Evolutionary conservation across 2,888 invertebrate species (phyloP), one percentile per base, ranked within the genome.

Genomic region (Xylophagus ater): DNA sequence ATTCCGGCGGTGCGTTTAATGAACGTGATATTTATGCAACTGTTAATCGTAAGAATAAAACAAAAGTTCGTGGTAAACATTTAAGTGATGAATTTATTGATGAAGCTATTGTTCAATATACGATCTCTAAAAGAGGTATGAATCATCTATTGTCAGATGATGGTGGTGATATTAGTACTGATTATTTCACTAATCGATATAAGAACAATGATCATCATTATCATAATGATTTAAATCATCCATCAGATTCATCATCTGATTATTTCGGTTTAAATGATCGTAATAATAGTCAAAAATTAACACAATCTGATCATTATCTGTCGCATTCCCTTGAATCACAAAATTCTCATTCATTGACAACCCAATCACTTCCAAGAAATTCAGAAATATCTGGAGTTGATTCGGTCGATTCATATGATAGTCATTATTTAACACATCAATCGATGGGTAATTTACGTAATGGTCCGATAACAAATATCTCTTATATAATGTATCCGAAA

Each of bases 61-160:
- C 59, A 1, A 65, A 65, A 49, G 53, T 54, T 4, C 58, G 57
- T 13, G 59, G 58, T 35, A 62, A 63, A 39, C 64, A 64, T 42
- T 57, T 62, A 31, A 63, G 63, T 35, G 61, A 64, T 50, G 63
- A 65, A 42, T 65, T 65, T 42, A 61, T 65, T 40, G 65, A 65
- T 51, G 59, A 64, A 43, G 53, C 57, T 2, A 65, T 64, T 36
- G 45, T 63, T 18, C 59, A 61, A 32, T 59, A 62, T 35, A 57
- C 59, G 0, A 48, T 58, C 4, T 56, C 59, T 20, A 63, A 61
- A 44, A 57, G 46, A 54, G 50, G 43, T 56, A 48, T 56, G 49
- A 21, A 46, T 54, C 14, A n/a, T n/a, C n/a, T 47, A 49, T 18
- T 43, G n/a, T 24, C 42, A 4, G 42, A 44, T 33, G 36, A n/a